A percentile compares a stretch with the other conserved stretches of the same genome.
phyloP scores from a whole-genome alignment of 1,140 invertebrate species.

The Holcopasites calliopsidis region DNA sequence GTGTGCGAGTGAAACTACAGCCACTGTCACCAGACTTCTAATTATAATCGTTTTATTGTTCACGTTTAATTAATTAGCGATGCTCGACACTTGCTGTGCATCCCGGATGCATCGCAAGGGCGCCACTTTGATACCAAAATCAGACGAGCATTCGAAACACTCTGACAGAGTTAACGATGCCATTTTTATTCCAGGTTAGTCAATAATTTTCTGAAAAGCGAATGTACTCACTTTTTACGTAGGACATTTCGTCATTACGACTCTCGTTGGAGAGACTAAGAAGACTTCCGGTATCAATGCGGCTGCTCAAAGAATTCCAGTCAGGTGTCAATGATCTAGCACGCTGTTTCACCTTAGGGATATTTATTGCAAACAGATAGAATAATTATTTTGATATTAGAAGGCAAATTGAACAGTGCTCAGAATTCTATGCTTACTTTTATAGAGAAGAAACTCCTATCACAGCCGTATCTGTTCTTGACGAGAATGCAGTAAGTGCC shows the following conservation, averaged over 20 bases:
- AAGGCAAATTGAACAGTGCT: too few relatives aligned
- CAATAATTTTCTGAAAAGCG: background rate
- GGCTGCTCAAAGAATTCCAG: constrained; percentile 78
- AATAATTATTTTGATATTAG: background rate
- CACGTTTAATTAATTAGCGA: background rate
- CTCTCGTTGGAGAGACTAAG: constrained; percentile 65
- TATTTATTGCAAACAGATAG: background rate
- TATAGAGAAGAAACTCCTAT: constrained; percentile 91
- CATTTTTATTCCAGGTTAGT: too few relatives aligned
- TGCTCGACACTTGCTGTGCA: background rate
- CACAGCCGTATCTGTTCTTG: constrained; percentile 93
- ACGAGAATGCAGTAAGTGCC: constrained; percentile 97
- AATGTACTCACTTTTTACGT: constrained; percentile 82
- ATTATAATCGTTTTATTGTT: constrained; percentile 51
- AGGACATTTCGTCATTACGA: constrained; percentile 77
- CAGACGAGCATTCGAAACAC: too few relatives aligned
- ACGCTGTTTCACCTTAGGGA: constrained; percentile 82
- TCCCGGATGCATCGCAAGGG: background rate
- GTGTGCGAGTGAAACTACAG: constrained; percentile 18
- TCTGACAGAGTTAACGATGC: too few relatives aligned
- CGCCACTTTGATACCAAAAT: background rate
- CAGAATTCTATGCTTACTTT: constrained; percentile 80
- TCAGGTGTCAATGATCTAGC: constrained; percentile 85
- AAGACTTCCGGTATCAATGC: constrained; percentile 68
- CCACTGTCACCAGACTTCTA: constrained; percentile 31